Evolutionary conservation across 1,140 invertebrate genomes (phyloP).

Genomic region (Lerema accius): DNA sequence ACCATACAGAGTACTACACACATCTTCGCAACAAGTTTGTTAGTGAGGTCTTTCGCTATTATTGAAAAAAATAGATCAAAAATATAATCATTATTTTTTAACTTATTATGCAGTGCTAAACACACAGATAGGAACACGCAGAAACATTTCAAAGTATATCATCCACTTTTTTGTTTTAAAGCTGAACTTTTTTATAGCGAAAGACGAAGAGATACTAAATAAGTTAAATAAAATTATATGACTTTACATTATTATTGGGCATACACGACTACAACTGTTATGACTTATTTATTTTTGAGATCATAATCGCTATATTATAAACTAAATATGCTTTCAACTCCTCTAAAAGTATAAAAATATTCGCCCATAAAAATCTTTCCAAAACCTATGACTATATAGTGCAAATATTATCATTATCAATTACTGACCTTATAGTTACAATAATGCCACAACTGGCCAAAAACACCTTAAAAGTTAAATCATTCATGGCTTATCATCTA

Average conservation of each 20-base stretch:
- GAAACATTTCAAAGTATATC: background rate
- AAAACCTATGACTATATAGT: constrained; percentile 12
- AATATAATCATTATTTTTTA: background rate
- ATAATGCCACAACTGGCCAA: constrained; percentile 37
- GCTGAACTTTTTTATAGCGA: background rate
- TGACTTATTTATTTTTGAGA: constrained; percentile 51
- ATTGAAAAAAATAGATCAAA: background rate
- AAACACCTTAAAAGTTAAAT: constrained; percentile 7
- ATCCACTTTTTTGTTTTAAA: background rate
- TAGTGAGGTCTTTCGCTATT: background rate
- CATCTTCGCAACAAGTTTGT: background rate
- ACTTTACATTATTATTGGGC: constrained; percentile 29
- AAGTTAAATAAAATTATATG: constrained; percentile 3
- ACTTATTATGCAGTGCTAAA: background rate
- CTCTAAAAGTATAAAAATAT: constrained; percentile 23
- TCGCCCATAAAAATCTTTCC: constrained; percentile 22
- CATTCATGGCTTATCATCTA: constrained; percentile 5
- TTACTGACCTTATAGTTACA: constrained; percentile 31
- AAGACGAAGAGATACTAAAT: background rate
- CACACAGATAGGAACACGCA: background rate
- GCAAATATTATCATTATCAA: constrained; percentile 36
- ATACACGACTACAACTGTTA: constrained; percentile 40
- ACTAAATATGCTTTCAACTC: background rate
- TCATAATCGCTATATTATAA: constrained; percentile 38
- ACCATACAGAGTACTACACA: background rate